Conservation (phyloP, 2,113 vertebrate genomes). For the Hemicordylus capensis region DNA sequence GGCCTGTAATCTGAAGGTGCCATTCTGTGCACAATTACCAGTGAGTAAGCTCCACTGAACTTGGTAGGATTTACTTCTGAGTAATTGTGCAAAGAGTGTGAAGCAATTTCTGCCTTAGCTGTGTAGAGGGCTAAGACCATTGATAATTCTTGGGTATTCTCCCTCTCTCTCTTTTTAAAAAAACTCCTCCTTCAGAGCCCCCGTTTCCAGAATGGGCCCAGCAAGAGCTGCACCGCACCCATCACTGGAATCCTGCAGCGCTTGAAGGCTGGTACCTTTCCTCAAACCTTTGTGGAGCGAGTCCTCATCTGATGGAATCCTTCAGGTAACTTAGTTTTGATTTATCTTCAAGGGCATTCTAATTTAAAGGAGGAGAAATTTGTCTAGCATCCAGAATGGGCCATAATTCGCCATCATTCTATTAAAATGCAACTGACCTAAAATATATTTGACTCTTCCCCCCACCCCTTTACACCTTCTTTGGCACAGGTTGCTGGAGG, state of each 20-base stretch:
- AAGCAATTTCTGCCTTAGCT: neutral
- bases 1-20: neutral
- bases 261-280: conserved; percentile 87
- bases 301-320: conserved; percentile 89
- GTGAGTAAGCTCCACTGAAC: neutral
- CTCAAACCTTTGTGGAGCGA: conserved; percentile 87
- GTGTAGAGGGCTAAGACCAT: neutral
- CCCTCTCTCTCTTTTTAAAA: neutral
- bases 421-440: neutral
- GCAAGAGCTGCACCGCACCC: conserved; percentile 77
- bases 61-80: neutral
- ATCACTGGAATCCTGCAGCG: conserved; percentile 64
- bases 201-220: conserved; percentile 86
- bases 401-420: neutral
- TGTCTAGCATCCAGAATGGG: neutral
- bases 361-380: neutral
- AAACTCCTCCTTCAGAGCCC: conserved; percentile 23
- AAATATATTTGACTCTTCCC: neutral
- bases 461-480: neutral
- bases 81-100: neutral
- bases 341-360: neutral
- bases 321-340: conserved; percentile 80
- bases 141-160: neutral
- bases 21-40: neutral
- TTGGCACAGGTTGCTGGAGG: conserved; percentile 80